phyloP scores from a whole-genome alignment of 2,113 vertebrate species.

The Gambusia affinis region DNA sequence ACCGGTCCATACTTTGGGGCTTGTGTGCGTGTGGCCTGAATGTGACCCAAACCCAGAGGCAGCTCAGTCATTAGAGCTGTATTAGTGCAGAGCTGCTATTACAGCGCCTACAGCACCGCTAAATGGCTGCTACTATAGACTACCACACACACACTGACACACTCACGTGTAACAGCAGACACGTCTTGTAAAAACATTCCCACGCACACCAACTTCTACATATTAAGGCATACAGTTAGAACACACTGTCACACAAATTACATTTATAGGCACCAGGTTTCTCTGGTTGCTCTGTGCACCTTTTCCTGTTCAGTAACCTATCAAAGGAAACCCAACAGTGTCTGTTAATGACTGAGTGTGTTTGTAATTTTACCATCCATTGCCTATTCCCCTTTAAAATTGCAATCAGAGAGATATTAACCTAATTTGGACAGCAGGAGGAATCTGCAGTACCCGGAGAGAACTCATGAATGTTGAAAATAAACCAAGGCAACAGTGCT shows the following conservation, averaged over 20 bases:
- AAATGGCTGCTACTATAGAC: conserved; percentile 68
- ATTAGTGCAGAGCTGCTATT: conserved; percentile 74
- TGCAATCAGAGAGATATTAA: background rate
- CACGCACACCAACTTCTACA: conserved; percentile 17
- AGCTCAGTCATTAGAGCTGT: conserved; percentile 69
- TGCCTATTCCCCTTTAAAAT: too few relatives aligned
- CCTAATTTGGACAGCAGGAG: too few relatives aligned
- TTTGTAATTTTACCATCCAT: background rate
- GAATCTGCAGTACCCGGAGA: too few relatives aligned
- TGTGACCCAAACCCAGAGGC: conserved; percentile 67
- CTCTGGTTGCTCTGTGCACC: conserved; percentile 8
- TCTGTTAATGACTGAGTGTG: conserved; percentile 17
- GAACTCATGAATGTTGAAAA: too few relatives aligned
- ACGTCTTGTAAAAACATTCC: conserved; percentile 29
- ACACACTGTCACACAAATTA: conserved; percentile 9
- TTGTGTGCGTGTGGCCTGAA: conserved; percentile 64
- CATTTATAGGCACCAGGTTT: conserved; percentile 11
- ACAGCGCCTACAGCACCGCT: conserved; percentile 67
- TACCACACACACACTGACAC: conserved; percentile 28
- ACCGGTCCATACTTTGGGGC: conserved; percentile 6
- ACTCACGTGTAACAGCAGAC: conserved; percentile 32
- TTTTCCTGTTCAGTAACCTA: conserved; percentile 3
- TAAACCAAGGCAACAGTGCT: too few relatives aligned
- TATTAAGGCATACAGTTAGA: conserved; percentile 25
- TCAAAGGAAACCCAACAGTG: conserved; percentile 9